Percentiles rank a stretch among this genome's conserved stretches.
Evolutionary conservation across 2,888 invertebrate genomes (phyloP).

Genomic region (Cantharis rufa): DNA sequence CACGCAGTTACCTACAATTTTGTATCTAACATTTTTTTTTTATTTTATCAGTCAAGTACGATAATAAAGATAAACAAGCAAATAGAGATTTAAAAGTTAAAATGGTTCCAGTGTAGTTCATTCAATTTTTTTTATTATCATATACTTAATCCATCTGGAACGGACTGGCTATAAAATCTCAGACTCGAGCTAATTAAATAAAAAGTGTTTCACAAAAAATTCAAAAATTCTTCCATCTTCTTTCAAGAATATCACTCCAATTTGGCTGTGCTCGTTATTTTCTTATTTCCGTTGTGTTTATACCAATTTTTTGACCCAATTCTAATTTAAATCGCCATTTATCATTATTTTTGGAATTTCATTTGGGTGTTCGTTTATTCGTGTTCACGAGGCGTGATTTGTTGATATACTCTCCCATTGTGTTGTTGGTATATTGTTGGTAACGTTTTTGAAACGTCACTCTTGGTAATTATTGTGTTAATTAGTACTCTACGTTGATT

Average conservation of each 20-base stretch:
- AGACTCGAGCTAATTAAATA: no score
- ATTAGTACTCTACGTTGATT: neutral
- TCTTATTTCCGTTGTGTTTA: neutral
- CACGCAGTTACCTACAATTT: neutral
- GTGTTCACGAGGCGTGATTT: conserved; percentile 11
- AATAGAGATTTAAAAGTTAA: neutral
- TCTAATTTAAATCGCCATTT: neutral
- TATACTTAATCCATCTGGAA: neutral
- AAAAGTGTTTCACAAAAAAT: neutral
- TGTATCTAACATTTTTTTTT: neutral
- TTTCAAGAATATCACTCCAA: no score
- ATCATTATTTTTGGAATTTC: conserved; percentile 1
- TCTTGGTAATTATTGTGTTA: neutral
- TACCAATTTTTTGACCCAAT: neutral
- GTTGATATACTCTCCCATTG: neutral
- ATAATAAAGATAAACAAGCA: neutral
- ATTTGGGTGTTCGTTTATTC: conserved; percentile 1
- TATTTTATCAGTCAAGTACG: neutral
- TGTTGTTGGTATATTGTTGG: neutral
- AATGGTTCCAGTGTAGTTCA: neutral
- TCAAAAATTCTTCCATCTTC: no score
- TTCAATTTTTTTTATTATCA: neutral
- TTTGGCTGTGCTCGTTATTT: neutral
- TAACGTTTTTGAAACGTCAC: neutral
- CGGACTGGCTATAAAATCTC: neutral